Conservation (phyloP, 1,140 invertebrate genomes). For the Anastatus disparis region DNA sequence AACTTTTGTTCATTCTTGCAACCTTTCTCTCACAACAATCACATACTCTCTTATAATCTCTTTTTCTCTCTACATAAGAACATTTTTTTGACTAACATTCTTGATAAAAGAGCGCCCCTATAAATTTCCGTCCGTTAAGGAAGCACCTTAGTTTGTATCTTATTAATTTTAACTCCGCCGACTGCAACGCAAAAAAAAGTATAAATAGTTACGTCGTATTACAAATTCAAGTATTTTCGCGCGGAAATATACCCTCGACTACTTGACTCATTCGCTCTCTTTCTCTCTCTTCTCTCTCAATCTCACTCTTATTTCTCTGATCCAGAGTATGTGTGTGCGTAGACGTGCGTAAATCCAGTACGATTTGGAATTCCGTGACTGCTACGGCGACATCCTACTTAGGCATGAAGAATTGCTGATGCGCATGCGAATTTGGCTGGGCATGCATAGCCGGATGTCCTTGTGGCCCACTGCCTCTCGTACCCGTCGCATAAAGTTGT, state of each 20-base stretch:
- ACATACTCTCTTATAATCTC: constrained; percentile 5
- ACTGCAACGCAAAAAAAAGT: constrained; percentile 25
- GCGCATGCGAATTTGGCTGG: constrained; percentile 62
- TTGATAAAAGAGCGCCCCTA: constrained; percentile 15
- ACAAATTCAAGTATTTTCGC: constrained; percentile 19
- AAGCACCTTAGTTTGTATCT: constrained; percentile 32
- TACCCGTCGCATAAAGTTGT: constrained; percentile 91
- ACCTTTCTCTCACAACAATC: neutral
- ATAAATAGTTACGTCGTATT: constrained; percentile 15
- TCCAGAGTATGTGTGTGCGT: neutral
- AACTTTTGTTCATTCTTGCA: neutral
- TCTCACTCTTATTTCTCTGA: no score
- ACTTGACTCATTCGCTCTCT: neutral
- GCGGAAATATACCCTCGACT: constrained; percentile 30
- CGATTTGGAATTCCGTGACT: neutral
- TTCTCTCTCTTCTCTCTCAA: neutral
- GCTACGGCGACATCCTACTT: constrained; percentile 55
- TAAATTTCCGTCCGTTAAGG: constrained; percentile 15
- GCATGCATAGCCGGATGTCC: constrained; percentile 59
- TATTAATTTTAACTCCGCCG: constrained; percentile 6
- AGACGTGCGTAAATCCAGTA: neutral
- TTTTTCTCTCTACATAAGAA: constrained; percentile 6
- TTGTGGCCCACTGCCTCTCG: constrained; percentile 70
- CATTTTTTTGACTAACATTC: constrained; percentile 12
- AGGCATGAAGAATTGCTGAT: constrained; percentile 69